Evolutionary conservation across 2,888 invertebrate species (phyloP).

Genomic region (Ecliptopera silaceata): DNA sequence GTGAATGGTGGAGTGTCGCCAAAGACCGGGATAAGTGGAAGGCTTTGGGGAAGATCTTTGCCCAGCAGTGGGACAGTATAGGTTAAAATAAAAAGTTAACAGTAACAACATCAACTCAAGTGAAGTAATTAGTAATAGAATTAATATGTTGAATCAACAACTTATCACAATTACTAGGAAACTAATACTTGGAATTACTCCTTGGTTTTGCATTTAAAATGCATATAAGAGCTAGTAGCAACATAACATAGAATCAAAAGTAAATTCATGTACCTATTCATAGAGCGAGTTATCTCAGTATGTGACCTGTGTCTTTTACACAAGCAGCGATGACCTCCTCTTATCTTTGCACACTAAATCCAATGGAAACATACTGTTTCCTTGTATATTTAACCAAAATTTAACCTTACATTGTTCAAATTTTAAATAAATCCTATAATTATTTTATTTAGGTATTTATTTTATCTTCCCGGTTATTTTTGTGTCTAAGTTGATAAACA

Average conservation of each 20-base stretch:
- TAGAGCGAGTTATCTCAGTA: constrained; percentile 69
- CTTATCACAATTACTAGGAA: too few relatives aligned
- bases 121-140: too few relatives aligned
- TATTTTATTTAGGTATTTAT: too few relatives aligned
- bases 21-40: too few relatives aligned
- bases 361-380: constrained; percentile 72
- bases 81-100: too few relatives aligned
- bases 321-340: constrained; percentile 69
- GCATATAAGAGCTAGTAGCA: background rate
- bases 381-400: constrained; percentile 48
- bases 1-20: too few relatives aligned
- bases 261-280: constrained; percentile 51
- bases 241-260: constrained; percentile 39
- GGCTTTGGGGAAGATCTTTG: too few relatives aligned
- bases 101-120: too few relatives aligned
- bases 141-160: too few relatives aligned
- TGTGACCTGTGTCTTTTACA: constrained; percentile 76
- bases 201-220: background rate
- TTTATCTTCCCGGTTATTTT: too few relatives aligned
- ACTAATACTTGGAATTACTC: background rate
- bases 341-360: constrained; percentile 72
- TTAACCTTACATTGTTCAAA: background rate
- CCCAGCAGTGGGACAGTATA: too few relatives aligned
- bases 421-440: background rate
- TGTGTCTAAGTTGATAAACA: too few relatives aligned